phyloP scores from a whole-genome alignment of 2,113 vertebrate genomes.

The Agapornis roseicollis region DNA sequence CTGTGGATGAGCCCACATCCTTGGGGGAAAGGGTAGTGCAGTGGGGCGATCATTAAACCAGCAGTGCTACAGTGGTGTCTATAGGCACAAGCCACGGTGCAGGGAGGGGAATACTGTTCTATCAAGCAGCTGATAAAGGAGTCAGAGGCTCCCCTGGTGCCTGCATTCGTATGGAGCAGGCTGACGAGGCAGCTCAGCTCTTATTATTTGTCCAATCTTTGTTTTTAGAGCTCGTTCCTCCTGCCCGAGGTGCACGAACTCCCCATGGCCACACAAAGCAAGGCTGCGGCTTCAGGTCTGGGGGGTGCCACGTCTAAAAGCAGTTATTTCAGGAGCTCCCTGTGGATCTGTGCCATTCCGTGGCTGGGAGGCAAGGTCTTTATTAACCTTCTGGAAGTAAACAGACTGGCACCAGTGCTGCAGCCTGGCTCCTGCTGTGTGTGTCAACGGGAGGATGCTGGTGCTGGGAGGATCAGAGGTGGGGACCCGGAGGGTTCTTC shows the following conservation, averaged over 20 bases:
- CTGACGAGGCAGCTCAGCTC: neutral
- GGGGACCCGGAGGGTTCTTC: too few species aligned
- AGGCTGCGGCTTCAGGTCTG: neutral
- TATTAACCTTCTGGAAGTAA: neutral
- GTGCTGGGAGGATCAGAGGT: rapidly evolving
- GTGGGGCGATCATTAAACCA: neutral
- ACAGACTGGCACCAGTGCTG: neutral
- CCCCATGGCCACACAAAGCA: neutral
- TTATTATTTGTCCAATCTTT: neutral
- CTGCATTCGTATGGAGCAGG: neutral
- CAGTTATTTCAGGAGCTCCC: neutral
- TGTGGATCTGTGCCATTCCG: neutral
- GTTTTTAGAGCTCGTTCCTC: neutral
- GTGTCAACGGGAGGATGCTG: rapidly evolving
- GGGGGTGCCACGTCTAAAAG: neutral
- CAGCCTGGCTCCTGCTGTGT: too few species aligned
- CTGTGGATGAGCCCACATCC: neutral
- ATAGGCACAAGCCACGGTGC: rapidly evolving
- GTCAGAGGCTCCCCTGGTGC: neutral
- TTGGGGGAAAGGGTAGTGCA: neutral
- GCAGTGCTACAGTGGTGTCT: neutral
- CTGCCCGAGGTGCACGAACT: neutral
- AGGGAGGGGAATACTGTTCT: neutral
- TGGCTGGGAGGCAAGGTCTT: neutral
- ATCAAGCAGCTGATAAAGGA: neutral